Base-by-base conservation (phyloP, 2,797 vertebrate genomes). In the Paguma larvata region DNA sequence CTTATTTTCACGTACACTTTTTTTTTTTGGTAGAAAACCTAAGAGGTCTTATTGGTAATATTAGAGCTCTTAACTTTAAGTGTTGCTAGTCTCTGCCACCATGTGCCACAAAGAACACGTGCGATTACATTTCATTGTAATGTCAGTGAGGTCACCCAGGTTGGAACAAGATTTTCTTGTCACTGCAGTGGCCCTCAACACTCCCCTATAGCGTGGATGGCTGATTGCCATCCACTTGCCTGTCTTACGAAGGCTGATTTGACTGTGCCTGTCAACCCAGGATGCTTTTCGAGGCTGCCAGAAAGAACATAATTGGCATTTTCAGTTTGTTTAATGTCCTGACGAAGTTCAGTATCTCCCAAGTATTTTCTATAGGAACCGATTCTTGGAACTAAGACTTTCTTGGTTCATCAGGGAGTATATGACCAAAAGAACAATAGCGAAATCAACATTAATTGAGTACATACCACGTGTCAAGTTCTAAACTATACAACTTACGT, bases 271-370 rank as follows among this genome's bases (percentile, higher is more conserved):
- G 1, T 56, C 94, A 78, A 89, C 68, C 62, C 19, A 78, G 9
- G 27, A 65, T 34, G 82, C 65, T 32, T 70, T 63, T 56, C 82
- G 13, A 95, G 89, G 59, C 94, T 96, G 21, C 21, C 41, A 30
- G 46, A 48, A 27, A 80, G 75, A 82, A 83, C 16, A 56, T 91
- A 51, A 38, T 70, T 95, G 94, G n/a, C 62, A 88, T 94, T 96
- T 92, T 95, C 27, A 88, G 59, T 48, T 41, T 63, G 63, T 90
- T 85, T 92, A 94, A 96, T 78, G 77, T 73, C 79, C 65, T 67
- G 14, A 68, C 19, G 51, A 94, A 53, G 70, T 77, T 63, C 56
- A 41, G 13, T 78, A 27, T 94, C 46, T 95, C 79, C 73, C 63
- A 18, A 65, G 48, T 80, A 41, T 32, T 44, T 86, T 72, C 44